Percentiles rank a stretch among this genome's conserved stretches.
phyloP scores from a whole-genome alignment of 1,140 invertebrate genomes.

The Caligus rogercresseyi region DNA sequence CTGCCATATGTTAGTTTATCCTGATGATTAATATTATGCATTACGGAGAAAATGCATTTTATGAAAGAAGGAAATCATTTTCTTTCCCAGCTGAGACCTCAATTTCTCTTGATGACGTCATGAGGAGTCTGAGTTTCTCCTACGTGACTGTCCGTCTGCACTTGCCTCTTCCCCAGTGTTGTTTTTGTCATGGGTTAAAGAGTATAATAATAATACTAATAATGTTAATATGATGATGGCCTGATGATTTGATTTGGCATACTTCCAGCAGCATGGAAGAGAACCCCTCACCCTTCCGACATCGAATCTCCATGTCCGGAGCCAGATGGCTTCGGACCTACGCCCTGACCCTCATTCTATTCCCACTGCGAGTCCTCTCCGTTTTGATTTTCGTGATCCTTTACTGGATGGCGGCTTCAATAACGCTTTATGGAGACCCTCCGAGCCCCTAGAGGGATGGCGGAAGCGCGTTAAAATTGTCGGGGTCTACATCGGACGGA shows the following conservation, averaged over 20 bases:
- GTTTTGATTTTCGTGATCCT: not conserved
- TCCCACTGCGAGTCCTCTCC: conserved; percentile 3
- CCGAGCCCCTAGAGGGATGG: not conserved
- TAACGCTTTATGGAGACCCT: not conserved
- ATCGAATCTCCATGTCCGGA: not conserved
- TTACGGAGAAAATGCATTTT: too few relatives aligned
- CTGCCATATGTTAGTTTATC: too few relatives aligned
- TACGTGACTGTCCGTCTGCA: too few relatives aligned
- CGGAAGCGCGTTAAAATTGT: not conserved
- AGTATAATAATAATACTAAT: too few relatives aligned
- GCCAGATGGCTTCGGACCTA: not conserved
- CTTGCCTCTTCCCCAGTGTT: too few relatives aligned
- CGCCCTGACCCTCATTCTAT: not conserved
- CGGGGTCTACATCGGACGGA: conserved; percentile 23
- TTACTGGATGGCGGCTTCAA: not conserved
- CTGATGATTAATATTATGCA: too few relatives aligned
- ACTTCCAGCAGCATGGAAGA: not conserved
- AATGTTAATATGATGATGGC: too few relatives aligned
- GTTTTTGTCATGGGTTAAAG: too few relatives aligned
- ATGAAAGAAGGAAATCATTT: too few relatives aligned
- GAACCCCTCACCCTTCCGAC: not conserved
- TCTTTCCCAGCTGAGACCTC: too few relatives aligned
- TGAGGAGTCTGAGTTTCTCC: too few relatives aligned
- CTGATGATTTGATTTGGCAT: not conserved
- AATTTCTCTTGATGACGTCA: too few relatives aligned